Conservation (phyloP, 2,797 vertebrate species). For the Propithecus deckenii region DNA sequence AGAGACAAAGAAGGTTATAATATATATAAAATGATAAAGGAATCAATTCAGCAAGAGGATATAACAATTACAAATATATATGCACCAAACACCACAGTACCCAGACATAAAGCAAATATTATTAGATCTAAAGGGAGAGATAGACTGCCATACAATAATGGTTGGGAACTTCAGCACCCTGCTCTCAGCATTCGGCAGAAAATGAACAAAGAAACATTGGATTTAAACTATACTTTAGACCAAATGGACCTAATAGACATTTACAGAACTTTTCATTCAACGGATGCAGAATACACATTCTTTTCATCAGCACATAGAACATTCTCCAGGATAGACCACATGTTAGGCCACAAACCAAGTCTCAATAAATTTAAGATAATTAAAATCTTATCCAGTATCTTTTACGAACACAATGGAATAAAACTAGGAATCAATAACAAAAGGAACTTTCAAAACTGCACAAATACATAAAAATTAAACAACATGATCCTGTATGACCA, state of each 20-base stretch:
- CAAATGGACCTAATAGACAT: background rate
- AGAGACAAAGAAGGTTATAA: background rate
- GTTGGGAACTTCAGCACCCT: background rate
- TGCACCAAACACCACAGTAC: background rate
- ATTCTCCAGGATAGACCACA: background rate
- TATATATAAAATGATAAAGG: background rate
- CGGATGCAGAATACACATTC: background rate
- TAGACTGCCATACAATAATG: background rate
- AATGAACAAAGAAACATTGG: background rate
- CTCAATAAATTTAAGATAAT: background rate
- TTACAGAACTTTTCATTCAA: background rate
- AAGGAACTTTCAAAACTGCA: background rate
- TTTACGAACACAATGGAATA: background rate
- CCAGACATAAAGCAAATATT: background rate
- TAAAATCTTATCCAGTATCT: background rate
- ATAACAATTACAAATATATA: background rate
- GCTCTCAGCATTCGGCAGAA: background rate
- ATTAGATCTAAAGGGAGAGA: background rate
- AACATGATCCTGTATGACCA: background rate
- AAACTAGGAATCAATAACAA: background rate
- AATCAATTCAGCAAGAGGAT: background rate
- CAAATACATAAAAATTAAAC: background rate
- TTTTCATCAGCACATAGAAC: background rate
- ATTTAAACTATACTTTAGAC: background rate
- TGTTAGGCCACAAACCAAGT: background rate